Evolutionary conservation across 2,888 invertebrate genomes (phyloP), one percentile per base, ranked within the genome.

Genomic region (Spialia ferax): DNA sequence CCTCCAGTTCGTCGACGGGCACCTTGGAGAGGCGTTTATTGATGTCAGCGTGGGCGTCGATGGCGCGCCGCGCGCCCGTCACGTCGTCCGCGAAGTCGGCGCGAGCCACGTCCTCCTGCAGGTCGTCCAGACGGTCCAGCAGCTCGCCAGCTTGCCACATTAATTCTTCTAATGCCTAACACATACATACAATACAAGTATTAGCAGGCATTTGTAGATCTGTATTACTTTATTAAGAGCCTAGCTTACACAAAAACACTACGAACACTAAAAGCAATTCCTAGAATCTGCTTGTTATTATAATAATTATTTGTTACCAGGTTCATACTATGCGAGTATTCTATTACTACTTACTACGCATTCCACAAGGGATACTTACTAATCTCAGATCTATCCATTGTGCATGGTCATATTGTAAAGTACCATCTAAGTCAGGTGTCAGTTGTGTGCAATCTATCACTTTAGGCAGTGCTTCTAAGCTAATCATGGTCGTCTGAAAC

Each of bases 41-140:
- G 94, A 99, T 97, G 84, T 98, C 97, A 75, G 97, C 97, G 93
- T 99, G 99, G 69, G 98, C 95, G 88, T 99, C 99, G 70, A 99
- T 97, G 68, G 97, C 97, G 76, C 97, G 96, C 79, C 99, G 97
- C 18, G 99, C 98, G 60, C 98, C 97, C 66, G 96, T 96, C 22
- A 99, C 98, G 90, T 99, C 99, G 81, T 99, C 98, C 0, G 99
- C 99, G 82, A 98, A 98, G 82, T 99, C 99, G 74, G 97, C 98
- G 74, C 98, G 96, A 63, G 97, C 97, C 63, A 99, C 95, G 86
- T 99, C 98, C 84, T 98, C 98, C 84, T 98, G 97, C 48, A 99
- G 94, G 82, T 98, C 98, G 81, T 99, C 99, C 70, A 99, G 95
- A 72, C 98, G 95, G 85, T 98, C 98, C 71, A 99, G 95, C 73